phyloP scores from a whole-genome alignment of 2,113 vertebrate species.

The Pseudorasbora parva region DNA sequence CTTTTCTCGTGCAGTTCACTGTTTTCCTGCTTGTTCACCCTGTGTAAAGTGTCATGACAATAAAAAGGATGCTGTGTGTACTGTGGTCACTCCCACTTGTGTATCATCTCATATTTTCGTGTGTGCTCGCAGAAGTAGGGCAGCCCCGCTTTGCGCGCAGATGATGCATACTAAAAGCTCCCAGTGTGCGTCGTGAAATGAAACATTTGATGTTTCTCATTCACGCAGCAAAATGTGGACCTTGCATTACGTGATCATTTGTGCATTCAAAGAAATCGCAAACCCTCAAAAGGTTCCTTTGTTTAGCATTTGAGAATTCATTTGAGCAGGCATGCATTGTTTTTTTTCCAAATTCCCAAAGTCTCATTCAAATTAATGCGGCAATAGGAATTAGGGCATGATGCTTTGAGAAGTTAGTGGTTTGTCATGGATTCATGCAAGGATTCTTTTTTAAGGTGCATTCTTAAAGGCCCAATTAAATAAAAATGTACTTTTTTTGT shows the following conservation, averaged over 20 bases:
- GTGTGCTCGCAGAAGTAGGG: constrained; percentile 44
- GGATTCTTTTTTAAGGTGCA: no score
- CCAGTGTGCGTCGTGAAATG: neutral
- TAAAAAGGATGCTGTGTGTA: constrained; percentile 18
- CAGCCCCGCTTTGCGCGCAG: constrained; percentile 19
- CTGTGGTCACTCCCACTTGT: constrained; percentile 49
- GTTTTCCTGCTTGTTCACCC: neutral
- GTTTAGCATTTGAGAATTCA: neutral
- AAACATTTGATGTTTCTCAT: neutral
- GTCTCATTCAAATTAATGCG: neutral
- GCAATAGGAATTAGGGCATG: neutral
- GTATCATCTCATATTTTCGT: constrained; percentile 29
- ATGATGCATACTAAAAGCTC: constrained; percentile 39
- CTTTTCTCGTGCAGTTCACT: neutral
- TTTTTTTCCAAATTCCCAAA: neutral
- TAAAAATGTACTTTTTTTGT: no score
- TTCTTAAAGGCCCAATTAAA: no score
- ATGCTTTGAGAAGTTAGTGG: neutral
- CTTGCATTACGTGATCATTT: neutral
- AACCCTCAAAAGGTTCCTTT: neutral
- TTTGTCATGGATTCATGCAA: neutral
- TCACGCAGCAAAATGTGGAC: constrained; percentile 1
- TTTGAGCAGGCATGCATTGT: neutral
- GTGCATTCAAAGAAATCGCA: neutral
- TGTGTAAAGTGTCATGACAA: neutral